phyloP scores from a whole-genome alignment of 2,888 invertebrate species.

The Hirtodrosophila alboralis region DNA sequence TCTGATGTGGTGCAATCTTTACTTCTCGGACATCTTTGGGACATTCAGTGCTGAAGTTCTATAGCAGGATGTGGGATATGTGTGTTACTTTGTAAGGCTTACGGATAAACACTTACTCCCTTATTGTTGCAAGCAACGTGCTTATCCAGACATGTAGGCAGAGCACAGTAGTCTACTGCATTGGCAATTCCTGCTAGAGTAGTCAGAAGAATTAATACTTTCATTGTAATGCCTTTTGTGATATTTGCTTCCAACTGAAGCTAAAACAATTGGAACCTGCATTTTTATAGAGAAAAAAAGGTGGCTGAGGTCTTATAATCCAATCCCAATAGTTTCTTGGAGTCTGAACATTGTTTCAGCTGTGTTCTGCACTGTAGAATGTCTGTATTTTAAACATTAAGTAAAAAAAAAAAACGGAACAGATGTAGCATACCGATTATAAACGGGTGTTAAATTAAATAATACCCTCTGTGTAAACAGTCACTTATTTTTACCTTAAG shows the following conservation, averaged over 20 bases:
- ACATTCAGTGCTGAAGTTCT: slow-evolving; percentile 25
- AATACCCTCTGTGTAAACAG: too few species aligned
- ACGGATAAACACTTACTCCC: slow-evolving; percentile 11
- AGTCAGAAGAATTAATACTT: slow-evolving; percentile 15
- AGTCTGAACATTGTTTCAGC: slow-evolving; percentile 2
- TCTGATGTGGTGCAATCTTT: slow-evolving; percentile 21
- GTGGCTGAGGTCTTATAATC: neutral
- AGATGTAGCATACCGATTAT: too few species aligned
- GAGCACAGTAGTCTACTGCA: slow-evolving; percentile 33
- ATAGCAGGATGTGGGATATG: neutral
- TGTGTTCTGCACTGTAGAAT: slow-evolving; percentile 3
- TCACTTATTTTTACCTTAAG: too few species aligned
- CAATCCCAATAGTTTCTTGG: too few species aligned
- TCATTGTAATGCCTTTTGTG: slow-evolving; percentile 13
- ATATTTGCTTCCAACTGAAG: slow-evolving; percentile 17
- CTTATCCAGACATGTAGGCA: slow-evolving; percentile 32
- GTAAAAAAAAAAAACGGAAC: neutral
- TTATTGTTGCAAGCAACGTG: slow-evolving; percentile 36
- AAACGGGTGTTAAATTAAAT: too few species aligned
- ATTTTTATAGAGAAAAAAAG: slow-evolving; percentile 3
- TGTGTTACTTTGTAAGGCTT: too few species aligned
- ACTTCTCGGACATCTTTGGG: slow-evolving; percentile 26
- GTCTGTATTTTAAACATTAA: neutral
- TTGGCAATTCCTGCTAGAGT: slow-evolving; percentile 12
- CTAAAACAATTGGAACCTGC: neutral